Evolutionary conservation across 2,113 vertebrate genomes (phyloP).

Genomic region (Phalacrocorax aristotelis): DNA sequence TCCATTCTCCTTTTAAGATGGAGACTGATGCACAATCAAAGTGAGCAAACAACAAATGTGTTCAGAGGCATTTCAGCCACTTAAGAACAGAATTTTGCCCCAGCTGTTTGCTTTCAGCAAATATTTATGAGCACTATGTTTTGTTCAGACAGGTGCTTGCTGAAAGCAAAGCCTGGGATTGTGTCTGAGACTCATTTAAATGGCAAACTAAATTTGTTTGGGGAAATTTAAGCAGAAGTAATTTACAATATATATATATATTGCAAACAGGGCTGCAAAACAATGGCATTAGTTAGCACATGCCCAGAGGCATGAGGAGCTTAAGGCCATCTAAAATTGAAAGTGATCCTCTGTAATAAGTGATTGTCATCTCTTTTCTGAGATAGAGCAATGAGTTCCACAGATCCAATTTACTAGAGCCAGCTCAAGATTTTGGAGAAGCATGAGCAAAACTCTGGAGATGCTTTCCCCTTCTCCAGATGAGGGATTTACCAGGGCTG

Average conservation of each 20-base stretch:
- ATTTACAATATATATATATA: neutral
- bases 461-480: neutral
- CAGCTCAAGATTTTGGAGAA: neutral
- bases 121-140: slow-evolving; percentile 10
- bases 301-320: neutral
- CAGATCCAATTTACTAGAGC: neutral
- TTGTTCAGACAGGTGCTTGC: slow-evolving; percentile 1
- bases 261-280: neutral
- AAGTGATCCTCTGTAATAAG: neutral
- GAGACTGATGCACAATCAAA: neutral
- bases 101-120: slow-evolving; percentile 42
- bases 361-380: neutral
- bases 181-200: neutral
- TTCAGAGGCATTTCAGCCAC: slow-evolving; percentile 17
- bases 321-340: neutral
- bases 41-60: neutral
- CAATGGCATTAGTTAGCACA: neutral
- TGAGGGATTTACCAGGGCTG: neutral
- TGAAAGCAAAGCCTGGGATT: neutral
- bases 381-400: neutral
- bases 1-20: neutral
- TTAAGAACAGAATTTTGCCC: slow-evolving; percentile 17
- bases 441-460: neutral
- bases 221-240: neutral
- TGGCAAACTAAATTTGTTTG: neutral